Base-by-base conservation (phyloP, 2,113 vertebrate genomes). In the Hyperoodon ampullatus region DNA sequence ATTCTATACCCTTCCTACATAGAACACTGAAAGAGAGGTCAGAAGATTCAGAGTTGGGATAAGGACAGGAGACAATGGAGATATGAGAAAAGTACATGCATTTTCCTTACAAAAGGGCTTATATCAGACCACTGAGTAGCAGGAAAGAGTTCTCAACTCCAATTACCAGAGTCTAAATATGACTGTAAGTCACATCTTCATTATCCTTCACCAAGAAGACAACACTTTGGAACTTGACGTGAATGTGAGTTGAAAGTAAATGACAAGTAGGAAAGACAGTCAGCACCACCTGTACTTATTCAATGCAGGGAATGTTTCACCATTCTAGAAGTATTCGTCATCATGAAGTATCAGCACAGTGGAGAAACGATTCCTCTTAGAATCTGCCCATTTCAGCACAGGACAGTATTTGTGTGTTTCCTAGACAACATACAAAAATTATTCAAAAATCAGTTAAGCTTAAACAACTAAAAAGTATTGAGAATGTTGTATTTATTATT, bases 181-280 rank as follows among this genome's bases (percentile, higher is more conserved):
- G 1, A 44, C 53, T 8, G 21, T 60, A 85, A 90, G 82, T 26
- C 44, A 21, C 16, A 9, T 93, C 80, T 92, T 81, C 72, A 72
- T 83, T n/a, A 61, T 42, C 33, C 13, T 66, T 93, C 39, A 61
- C 65, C 28, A 65, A 77, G 60, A 81, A 53, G 81, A 85, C 33
- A 71, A 1, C 26, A 77, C 63, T 85, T 92, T 58, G 71, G 65
- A 33, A 88, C 42, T 86, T 39, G 12, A 35, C n/a, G 72, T 85
- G 77, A 93, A 93, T 63, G 47, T 93, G 75, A 90, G 63, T 60
- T 19, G 82, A 80, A 88, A 93, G 30, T n/a, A 82, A 96, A 72
- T 66, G 66, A 74, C 18, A 15, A 7, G 19, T 19, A 81, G n/a
- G 33, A 85, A 65, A 39, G 58, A 39, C 58, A 63, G 3, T 35